Percentiles rank a stretch among this genome's conserved stretches.
Evolutionary conservation across 2,797 vertebrate species (phyloP).

Genomic region (Melanotaenia parkinsoni): DNA sequence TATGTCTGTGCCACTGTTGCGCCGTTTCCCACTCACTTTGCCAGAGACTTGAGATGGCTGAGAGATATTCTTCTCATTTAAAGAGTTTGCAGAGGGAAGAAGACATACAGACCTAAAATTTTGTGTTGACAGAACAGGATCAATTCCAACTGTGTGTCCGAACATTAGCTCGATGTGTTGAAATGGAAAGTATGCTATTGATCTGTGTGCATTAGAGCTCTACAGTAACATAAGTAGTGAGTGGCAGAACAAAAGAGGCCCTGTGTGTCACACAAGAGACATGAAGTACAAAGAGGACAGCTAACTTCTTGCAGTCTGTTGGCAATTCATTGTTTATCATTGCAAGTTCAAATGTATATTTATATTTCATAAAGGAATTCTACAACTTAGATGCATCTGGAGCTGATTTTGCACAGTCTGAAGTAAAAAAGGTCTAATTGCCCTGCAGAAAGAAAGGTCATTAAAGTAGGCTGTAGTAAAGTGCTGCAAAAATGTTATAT

Average conservation of each 20-base stretch:
- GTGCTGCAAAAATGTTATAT: slow-evolving; percentile 37
- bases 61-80: slow-evolving; percentile 39
- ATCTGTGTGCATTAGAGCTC: slow-evolving; percentile 81
- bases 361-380: slow-evolving; percentile 69
- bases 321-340: slow-evolving; percentile 78
- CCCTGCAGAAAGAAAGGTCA: slow-evolving; percentile 50
- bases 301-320: slow-evolving; percentile 63
- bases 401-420: slow-evolving; percentile 57
- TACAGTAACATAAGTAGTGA: slow-evolving; percentile 78
- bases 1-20: slow-evolving; percentile 31
- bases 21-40: slow-evolving; percentile 36
- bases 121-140: slow-evolving; percentile 77
- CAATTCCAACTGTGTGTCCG: slow-evolving; percentile 73
- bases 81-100: slow-evolving; percentile 49
- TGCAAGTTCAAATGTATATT: slow-evolving; percentile 68
- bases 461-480: slow-evolving; percentile 60
- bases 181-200: slow-evolving; percentile 83
- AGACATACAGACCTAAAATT: slow-evolving; percentile 60
- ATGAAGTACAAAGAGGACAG: slow-evolving; percentile 63
- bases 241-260: slow-evolving; percentile 77
- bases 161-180: slow-evolving; percentile 75
- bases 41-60: slow-evolving; percentile 24
- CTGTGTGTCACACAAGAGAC: slow-evolving; percentile 65
- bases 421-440: slow-evolving; percentile 50
- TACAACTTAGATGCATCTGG: slow-evolving; percentile 67